These are phyloP conservation scores for Antheraea mylitta DNA, from an alignment of 1,140 invertebrate species.

Conservation along the genomic window DNA sequence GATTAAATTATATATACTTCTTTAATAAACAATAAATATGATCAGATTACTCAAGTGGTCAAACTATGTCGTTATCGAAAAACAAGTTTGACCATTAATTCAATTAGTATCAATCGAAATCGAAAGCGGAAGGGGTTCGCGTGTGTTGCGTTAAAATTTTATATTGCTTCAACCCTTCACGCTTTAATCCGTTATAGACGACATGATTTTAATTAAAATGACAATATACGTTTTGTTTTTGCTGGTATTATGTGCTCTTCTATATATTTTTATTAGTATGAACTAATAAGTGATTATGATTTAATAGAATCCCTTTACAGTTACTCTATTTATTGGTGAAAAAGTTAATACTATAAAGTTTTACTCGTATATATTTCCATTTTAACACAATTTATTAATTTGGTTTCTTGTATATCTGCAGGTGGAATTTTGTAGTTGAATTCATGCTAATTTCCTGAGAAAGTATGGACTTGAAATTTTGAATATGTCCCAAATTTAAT, in stretches of 20 bases:
- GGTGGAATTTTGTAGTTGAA: too few relatives aligned
- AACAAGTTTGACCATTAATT: slow-evolving; percentile 51
- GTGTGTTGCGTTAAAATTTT: slow-evolving; percentile 7
- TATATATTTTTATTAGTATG: too few relatives aligned
- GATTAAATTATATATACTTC: not conserved
- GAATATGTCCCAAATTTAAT: too few relatives aligned
- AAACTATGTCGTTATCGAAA: slow-evolving; percentile 41
- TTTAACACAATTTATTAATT: too few relatives aligned
- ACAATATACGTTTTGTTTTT: slow-evolving; percentile 6
- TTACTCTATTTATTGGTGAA: too few relatives aligned
- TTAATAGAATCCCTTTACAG: too few relatives aligned
- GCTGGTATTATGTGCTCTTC: not conserved
- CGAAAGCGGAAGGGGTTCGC: slow-evolving; percentile 25
- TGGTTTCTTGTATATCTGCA: too few relatives aligned
- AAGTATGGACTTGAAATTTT: too few relatives aligned
- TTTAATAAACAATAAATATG: slow-evolving; percentile 43
- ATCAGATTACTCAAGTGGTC: slow-evolving; percentile 46
- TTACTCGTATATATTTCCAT: too few relatives aligned
- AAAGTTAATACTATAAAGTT: too few relatives aligned
- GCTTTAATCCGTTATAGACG: slow-evolving; percentile 4
- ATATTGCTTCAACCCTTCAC: not conserved
- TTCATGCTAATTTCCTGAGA: too few relatives aligned
- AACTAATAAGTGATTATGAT: too few relatives aligned
- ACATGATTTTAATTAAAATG: slow-evolving; percentile 11
- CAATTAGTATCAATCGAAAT: slow-evolving; percentile 54